Conservation (phyloP, 2,797 vertebrate genomes). For the Sylvia borin region DNA sequence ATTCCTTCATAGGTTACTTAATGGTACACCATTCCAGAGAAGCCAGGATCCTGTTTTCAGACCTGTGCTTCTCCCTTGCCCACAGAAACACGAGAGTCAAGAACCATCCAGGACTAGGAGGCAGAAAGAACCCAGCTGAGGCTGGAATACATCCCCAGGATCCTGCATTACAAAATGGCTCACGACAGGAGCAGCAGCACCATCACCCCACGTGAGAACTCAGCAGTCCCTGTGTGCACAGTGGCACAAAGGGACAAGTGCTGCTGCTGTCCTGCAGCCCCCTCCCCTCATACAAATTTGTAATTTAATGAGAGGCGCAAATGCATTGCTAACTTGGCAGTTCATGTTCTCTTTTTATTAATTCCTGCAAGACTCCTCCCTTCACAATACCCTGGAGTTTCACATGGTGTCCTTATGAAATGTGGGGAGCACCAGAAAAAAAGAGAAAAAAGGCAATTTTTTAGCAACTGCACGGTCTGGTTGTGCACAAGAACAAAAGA, state of each 20-base stretch:
- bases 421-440: not conserved
- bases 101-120: not conserved
- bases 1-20: not conserved
- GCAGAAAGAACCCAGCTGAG: not conserved
- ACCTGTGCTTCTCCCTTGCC: not conserved
- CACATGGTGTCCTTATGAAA: not conserved
- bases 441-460: not conserved
- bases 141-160: not conserved
- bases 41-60: not conserved
- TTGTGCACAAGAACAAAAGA: not conserved
- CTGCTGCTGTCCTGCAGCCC: not conserved
- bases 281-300: not conserved
- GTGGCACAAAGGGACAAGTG: not conserved
- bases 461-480: not conserved
- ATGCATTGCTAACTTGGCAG: not conserved
- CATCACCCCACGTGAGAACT: not conserved
- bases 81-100: not conserved
- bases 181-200: not conserved
- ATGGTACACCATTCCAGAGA: not conserved
- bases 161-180: not conserved
- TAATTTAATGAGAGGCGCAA: not conserved
- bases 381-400: not conserved
- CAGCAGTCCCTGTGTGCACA: accelerated
- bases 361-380: not conserved
- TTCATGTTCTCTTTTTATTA: not conserved